Evolutionary conservation across 1,140 invertebrate species (phyloP).

Genomic region (Venturia canescens): DNA sequence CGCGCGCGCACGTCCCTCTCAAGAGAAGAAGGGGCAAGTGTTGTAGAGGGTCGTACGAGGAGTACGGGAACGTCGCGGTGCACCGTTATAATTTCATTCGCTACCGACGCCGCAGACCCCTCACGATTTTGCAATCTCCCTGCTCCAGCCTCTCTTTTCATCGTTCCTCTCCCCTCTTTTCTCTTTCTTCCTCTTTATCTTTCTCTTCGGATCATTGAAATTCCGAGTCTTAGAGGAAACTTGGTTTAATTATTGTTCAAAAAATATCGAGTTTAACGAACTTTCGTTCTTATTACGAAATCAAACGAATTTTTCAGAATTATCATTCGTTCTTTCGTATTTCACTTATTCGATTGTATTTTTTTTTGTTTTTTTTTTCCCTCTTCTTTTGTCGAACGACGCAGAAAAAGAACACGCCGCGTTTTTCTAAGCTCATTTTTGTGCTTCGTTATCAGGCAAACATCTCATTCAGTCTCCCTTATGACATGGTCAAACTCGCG

Average conservation of each 20-base stretch:
- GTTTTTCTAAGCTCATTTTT: neutral
- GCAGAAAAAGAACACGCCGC: neutral
- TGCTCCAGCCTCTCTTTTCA: neutral
- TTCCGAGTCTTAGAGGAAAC: neutral
- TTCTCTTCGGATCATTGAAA: neutral
- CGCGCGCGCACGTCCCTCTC: neutral
- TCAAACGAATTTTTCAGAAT: neutral
- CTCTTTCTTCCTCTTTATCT: too few species aligned
- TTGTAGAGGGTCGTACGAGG: constrained; percentile 10
- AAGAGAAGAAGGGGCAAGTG: neutral
- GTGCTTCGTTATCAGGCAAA: neutral
- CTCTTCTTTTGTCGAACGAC: neutral
- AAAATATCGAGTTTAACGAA: neutral
- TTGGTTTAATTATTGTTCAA: neutral
- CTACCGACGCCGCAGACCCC: constrained; percentile 2
- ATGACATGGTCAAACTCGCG: constrained; percentile 6
- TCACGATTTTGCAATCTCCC: neutral
- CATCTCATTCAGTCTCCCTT: neutral
- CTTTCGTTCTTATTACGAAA: neutral
- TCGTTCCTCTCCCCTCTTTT: neutral
- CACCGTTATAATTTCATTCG: constrained; percentile 11
- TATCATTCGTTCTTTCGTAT: too few species aligned
- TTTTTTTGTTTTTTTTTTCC: neutral
- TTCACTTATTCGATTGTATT: too few species aligned
- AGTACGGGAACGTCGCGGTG: neutral